phyloP scores from a whole-genome alignment of 2,888 invertebrate genomes.

The Caenorhabditis sp. region DNA sequence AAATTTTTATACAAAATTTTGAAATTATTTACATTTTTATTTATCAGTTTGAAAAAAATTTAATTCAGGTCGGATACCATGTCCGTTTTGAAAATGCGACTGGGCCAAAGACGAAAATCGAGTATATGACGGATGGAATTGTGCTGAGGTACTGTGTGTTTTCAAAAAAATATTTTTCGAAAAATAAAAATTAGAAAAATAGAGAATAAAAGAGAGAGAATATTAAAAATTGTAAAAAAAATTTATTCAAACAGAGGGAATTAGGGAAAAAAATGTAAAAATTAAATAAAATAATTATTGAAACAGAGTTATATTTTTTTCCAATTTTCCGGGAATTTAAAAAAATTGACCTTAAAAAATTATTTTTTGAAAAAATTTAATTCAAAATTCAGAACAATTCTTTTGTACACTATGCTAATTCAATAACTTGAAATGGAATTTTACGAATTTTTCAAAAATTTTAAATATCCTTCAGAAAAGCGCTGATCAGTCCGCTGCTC shows the following conservation, averaged over 20 bases:
- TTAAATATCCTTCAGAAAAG: constrained; percentile 39
- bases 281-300: too few species aligned
- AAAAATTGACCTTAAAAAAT: too few species aligned
- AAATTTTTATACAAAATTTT: neutral
- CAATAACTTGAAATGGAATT: neutral
- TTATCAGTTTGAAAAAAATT: constrained; percentile 3
- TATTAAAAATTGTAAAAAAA: too few species aligned
- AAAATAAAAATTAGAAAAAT: neutral
- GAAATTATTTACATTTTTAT: too few species aligned
- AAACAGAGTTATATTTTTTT: too few species aligned
- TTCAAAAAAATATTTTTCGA: neutral
- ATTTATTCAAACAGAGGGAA: too few species aligned
- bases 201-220: constrained; percentile 83
- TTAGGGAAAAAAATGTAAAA: too few species aligned
- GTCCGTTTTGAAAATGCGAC: constrained; percentile 87
- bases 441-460: neutral
- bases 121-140: constrained; percentile 97
- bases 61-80: constrained; percentile 89
- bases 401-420: neutral
- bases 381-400: neutral
- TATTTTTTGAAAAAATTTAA: too few species aligned
- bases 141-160: constrained; percentile 85
- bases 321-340: constrained; percentile 4
- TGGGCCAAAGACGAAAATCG: constrained; percentile 84
- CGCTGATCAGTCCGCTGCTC: constrained; percentile 84